Evolutionary conservation across 2,888 invertebrate genomes (phyloP).

Genomic region (Diaphora mendica): DNA sequence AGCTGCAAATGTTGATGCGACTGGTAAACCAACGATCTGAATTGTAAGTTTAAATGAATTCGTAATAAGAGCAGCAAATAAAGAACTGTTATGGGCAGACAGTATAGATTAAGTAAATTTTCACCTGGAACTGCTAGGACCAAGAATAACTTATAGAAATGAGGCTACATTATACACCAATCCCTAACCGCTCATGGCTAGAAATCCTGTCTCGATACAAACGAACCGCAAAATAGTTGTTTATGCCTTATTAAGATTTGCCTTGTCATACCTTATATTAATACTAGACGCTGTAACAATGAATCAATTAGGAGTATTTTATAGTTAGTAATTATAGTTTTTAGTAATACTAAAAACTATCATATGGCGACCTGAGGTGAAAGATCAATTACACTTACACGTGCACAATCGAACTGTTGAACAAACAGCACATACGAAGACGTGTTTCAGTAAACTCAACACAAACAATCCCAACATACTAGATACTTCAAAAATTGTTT

Average conservation of each 20-base stretch:
- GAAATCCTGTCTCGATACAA: constrained; percentile 56
- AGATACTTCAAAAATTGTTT: no score
- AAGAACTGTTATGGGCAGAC: constrained; percentile 34
- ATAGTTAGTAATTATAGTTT: no score
- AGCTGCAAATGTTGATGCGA: constrained; percentile 1
- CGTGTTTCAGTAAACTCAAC: no score
- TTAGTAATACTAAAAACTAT: no score
- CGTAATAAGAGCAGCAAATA: constrained; percentile 35
- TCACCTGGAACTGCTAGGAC: constrained; percentile 51
- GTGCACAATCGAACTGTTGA: no score
- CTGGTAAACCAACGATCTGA: constrained; percentile 18
- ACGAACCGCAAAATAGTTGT: constrained; percentile 53
- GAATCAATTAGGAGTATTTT: constrained; percentile 8
- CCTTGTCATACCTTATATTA: constrained; percentile 15
- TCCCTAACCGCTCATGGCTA: constrained; percentile 58
- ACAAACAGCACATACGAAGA: no score
- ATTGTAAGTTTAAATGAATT: constrained; percentile 26
- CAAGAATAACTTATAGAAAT: constrained; percentile 53
- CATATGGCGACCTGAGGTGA: no score
- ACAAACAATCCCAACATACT: no score
- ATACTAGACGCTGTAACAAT: constrained; percentile 9
- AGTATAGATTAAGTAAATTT: constrained; percentile 50
- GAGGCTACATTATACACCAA: constrained; percentile 59
- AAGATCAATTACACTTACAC: no score
- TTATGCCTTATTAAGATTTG: constrained; percentile 44